These are phyloP conservation scores for Brenthis daphne DNA, from an alignment of 2,888 invertebrate genomes.

Conservation along the genomic window DNA sequence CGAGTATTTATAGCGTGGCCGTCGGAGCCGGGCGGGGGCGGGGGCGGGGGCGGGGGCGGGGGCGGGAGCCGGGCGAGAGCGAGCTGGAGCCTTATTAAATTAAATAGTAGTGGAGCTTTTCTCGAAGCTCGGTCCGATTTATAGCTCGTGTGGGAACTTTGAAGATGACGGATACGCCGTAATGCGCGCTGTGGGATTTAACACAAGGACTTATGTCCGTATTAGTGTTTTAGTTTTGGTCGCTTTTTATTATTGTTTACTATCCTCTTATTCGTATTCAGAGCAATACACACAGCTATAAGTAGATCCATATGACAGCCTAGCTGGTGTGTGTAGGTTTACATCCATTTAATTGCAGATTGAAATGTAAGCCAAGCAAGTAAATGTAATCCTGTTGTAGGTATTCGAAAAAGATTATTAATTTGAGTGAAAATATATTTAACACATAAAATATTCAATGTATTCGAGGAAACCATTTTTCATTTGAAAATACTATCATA, in stretches of 20 bases:
- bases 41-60: too few species aligned
- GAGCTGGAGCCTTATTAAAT: conserved; percentile 12
- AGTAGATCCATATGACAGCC: too few species aligned
- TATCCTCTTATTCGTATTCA: background rate
- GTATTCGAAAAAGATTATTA: background rate
- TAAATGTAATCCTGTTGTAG: too few species aligned
- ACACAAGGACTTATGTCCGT: background rate
- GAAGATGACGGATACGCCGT: conserved; percentile 18
- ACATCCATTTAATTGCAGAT: too few species aligned
- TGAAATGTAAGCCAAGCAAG: too few species aligned
- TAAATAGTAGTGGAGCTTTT: conserved; percentile 20
- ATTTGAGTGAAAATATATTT: too few species aligned
- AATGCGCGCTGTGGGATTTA: conserved; percentile 5
- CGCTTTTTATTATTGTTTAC: background rate
- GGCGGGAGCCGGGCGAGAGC: too few species aligned
- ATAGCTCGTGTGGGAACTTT: conserved; percentile 18
- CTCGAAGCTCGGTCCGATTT: conserved; percentile 17
- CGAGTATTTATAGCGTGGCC: conserved; percentile 2
- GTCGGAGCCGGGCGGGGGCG: background rate
- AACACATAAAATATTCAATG: too few species aligned
- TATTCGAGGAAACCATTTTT: background rate
- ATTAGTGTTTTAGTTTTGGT: conserved; percentile 7
- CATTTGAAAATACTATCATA: conserved; percentile 12
- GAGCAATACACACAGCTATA: too few species aligned
- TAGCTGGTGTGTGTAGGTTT: too few species aligned